Evolutionary conservation across 2,888 invertebrate species (phyloP), one percentile per base, ranked within the genome.

Genomic region (Marasmarcha lunaedactyla): DNA sequence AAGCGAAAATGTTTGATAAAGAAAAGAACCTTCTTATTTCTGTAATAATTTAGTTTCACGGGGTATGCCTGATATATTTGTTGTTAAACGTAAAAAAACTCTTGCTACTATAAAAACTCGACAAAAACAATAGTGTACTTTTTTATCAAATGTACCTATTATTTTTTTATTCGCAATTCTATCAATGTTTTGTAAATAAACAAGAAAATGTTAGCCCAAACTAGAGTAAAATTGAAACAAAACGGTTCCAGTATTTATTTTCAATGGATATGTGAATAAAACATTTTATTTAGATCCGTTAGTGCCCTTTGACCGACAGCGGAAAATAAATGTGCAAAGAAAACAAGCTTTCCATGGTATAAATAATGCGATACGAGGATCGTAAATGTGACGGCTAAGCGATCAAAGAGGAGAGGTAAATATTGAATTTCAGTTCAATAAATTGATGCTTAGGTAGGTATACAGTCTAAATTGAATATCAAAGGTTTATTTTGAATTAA

Each of bases 1-100:
- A 58, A 69, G 68, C 55, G 63, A 69, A 56, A 64, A 69, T 63
- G 60, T 57, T 58, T 66, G 69, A 71, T 74, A 69, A 68, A 55
- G 54, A 43, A 20, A 20, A 5, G 20, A 7, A 7, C 20, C 7
- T 20, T 20, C 7, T 3, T 20, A 7, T 5, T 20, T 20, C 7
- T 20, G 7, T 7, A 5, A 3, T 3, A 20, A 20, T 3, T 20
- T 20, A 20, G 7, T 20, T 20, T 20, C 4, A 20, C 20, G 7
- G 7, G 4, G 20, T 20, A 3, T 20, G 20, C 20, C 7, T 20
- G 3, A 20, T 3, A 20, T 20, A 3, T 20, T 20, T 20, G 20
- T 20, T 20, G 20, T 5, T 20, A 20, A 20, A 5, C 7, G 20
- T 7, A 20, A 20, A 20, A 20, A 20, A 20, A 3, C 20, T 7